phyloP scores from a whole-genome alignment of 2,797 vertebrate genomes.

The Eidolon dupreanum region DNA sequence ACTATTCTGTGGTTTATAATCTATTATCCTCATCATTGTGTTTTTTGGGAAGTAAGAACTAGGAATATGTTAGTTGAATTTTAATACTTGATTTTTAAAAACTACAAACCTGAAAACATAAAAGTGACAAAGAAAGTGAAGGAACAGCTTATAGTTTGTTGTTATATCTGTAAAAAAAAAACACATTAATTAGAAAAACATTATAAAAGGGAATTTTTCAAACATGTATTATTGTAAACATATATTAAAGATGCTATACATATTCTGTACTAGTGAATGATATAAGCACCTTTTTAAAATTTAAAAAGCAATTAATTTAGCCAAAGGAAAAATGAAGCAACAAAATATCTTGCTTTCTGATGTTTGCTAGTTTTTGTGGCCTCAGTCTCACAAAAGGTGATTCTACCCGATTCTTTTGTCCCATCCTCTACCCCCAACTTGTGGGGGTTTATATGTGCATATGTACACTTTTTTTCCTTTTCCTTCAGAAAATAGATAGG shows the following conservation, averaged over 20 bases:
- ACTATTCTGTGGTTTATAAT: not conserved
- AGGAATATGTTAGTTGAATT: conserved; percentile 38
- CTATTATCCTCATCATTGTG: not conserved
- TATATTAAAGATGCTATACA: conserved; percentile 27
- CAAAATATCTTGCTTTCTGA: conserved; percentile 55
- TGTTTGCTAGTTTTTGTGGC: conserved; percentile 53
- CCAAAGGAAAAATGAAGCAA: conserved; percentile 46
- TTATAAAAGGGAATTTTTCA: conserved; percentile 58
- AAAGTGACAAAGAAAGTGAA: conserved; percentile 53
- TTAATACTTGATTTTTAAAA: conserved; percentile 47
- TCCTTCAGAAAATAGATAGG: conserved; percentile 75
- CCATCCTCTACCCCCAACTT: not conserved
- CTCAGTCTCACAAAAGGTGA: conserved; percentile 62
- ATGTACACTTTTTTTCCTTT: conserved; percentile 40
- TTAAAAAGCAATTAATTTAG: conserved; percentile 64
- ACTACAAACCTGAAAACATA: conserved; percentile 53
- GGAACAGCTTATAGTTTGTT: not conserved
- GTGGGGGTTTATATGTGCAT: not conserved
- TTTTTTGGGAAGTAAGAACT: conserved; percentile 59
- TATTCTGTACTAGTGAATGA: conserved; percentile 44
- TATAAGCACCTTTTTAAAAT: conserved; percentile 53
- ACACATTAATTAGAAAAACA: conserved; percentile 39
- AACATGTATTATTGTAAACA: conserved; percentile 38
- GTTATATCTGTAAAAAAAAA: conserved; percentile 61
- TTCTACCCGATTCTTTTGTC: conserved; percentile 77